Conservation (phyloP, 53 echinoderm and acorn worm species). For the Antedon mediterranea region DNA sequence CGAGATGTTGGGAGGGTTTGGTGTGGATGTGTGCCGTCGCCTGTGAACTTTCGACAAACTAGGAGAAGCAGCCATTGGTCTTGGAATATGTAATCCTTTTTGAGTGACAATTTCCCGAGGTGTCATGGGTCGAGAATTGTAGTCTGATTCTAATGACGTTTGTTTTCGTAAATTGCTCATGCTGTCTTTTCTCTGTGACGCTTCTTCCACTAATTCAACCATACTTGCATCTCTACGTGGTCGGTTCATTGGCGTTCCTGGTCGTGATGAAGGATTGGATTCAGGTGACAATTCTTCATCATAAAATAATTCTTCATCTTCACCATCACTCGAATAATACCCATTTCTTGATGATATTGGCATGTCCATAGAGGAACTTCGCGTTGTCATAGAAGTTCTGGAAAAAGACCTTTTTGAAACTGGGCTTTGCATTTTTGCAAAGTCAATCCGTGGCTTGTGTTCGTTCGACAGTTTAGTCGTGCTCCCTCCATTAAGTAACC, state of each 20-base stretch:
- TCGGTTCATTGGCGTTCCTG: neutral
- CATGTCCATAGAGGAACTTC: neutral
- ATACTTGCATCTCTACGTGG: slow-evolving; percentile 14
- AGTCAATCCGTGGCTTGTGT: slow-evolving; percentile 10
- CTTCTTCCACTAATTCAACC: slow-evolving; percentile 27
- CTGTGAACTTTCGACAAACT: neutral
- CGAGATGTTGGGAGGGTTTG: slow-evolving; percentile 7
- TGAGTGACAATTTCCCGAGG: neutral
- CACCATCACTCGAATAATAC: slow-evolving; percentile 2
- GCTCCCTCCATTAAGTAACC: neutral
- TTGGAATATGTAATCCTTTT: neutral
- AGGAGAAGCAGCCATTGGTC: slow-evolving; percentile 6
- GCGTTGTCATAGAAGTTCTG: neutral
- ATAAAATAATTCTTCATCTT: neutral
- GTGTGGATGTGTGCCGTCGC: neutral
- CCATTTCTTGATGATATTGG: neutral
- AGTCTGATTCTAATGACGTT: neutral
- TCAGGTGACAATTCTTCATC: neutral
- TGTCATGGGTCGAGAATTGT: neutral
- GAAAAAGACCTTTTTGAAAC: neutral
- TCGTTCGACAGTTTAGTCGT: neutral
- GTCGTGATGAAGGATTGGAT: neutral
- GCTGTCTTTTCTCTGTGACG: slow-evolving; percentile 15
- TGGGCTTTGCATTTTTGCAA: neutral
- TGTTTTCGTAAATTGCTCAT: slow-evolving; percentile 29